These are phyloP conservation scores for Nothocercus julius DNA, from an alignment of 2,113 vertebrate species.

Conservation along the genomic window DNA sequence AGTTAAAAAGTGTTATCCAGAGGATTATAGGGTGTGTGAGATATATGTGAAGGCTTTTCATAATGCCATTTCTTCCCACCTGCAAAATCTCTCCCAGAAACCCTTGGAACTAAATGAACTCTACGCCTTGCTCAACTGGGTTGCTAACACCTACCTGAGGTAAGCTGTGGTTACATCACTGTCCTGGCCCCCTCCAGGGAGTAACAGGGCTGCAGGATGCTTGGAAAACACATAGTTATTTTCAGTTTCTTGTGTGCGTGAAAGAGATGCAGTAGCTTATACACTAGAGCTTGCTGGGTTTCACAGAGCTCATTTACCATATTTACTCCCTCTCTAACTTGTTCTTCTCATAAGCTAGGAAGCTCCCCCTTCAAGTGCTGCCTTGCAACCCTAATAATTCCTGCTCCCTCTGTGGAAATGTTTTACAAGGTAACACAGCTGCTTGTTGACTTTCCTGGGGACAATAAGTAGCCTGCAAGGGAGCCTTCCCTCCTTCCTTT, in stretches of 20 bases:
- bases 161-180: constrained; percentile 18
- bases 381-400: not conserved
- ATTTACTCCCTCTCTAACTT: not conserved
- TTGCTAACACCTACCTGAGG: constrained; percentile 76
- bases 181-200: not conserved
- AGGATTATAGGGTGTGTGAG: constrained; percentile 71
- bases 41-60: constrained; percentile 75
- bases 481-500: not conserved
- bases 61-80: constrained; percentile 65
- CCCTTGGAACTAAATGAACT: constrained; percentile 26
- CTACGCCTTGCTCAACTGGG: constrained; percentile 75
- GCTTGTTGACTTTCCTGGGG: not conserved
- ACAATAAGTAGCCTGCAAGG: not conserved
- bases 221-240: not conserved
- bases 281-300: not conserved
- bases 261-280: not conserved
- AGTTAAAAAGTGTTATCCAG: constrained; percentile 72
- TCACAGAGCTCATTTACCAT: not conserved
- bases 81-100: constrained; percentile 60
- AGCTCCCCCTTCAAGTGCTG: not conserved
- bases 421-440: constrained; percentile 9
- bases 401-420: not conserved
- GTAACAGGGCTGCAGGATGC: rapidly evolving
- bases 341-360: not conserved
- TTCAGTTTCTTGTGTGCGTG: not conserved